Base-by-base conservation (phyloP, 2,888 invertebrate genomes). In the Microctonus brassicae region DNA sequence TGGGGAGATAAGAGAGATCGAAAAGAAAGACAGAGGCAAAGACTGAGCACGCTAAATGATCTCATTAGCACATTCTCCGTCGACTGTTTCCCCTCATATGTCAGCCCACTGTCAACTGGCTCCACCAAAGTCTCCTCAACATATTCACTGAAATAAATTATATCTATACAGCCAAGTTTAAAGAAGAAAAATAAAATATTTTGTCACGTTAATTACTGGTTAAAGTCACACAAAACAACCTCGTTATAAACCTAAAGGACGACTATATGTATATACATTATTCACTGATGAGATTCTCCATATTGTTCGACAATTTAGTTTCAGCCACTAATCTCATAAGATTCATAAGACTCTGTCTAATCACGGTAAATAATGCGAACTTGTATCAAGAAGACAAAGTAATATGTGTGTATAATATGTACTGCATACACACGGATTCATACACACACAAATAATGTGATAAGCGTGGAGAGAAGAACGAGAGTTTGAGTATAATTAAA, bases 1-100 rank as follows among this genome's bases (percentile, higher is more conserved):
- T 17, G 61, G 17, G 58, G 61, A 61, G 29, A 34, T n/a, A 33
- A 53, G 26, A 52, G 39, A 58, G 58, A 72, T 39, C 63, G 17
- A 53, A 53, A 53, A 47, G 47, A 47, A 4, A 64, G n/a, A 24
- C 36, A 29, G 47, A 55, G 63, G 22, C 11, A 47, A 36, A 71
- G 57, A 42, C 71, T 73, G 64, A 26, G 39, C 77, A 79, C 79
- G 84, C 83, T 84, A 86, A 86, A 86, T 86, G 86, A 86, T 85
- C 86, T 86, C 86, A 86, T 86, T 86, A 86, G 84, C 86, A 84
- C 86, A 86, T 86, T 86, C 86, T 82, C 83, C 78, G 79, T 79
- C 76, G 81, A 77, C 78, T 80, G 80, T 76, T 78, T 79, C 81
- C 20, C 80, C 78, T 80, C 83, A 80, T 83, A 81, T 83, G 83